A percentile compares a stretch with the other conserved stretches of the same genome.
Conservation (phyloP, 2,113 vertebrate genomes). For the Erythrocercus mccallii region DNA sequence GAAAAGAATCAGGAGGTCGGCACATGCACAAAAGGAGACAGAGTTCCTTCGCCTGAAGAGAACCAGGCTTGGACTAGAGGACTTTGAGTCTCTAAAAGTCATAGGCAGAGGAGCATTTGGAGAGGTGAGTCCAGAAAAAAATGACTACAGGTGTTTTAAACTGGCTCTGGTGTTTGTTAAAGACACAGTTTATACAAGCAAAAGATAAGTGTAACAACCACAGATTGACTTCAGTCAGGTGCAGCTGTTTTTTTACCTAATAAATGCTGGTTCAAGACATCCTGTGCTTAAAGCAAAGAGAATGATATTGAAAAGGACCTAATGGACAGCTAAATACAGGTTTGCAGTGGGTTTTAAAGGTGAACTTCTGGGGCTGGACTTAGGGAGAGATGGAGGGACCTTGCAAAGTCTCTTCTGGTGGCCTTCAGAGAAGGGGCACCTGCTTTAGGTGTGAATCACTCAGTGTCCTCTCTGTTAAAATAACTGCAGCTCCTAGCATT, state of each 20-base stretch:
- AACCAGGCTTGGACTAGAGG: slow-evolving; percentile 82
- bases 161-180: not conserved
- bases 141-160: fast-evolving
- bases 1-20: slow-evolving; percentile 80
- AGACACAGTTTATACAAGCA: not conserved
- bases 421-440: not conserved
- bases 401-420: not conserved
- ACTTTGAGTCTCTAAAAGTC: slow-evolving; percentile 86
- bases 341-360: not conserved
- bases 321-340: not conserved
- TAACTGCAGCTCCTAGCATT: not conserved
- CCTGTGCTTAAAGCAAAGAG: not conserved
- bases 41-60: slow-evolving; percentile 85
- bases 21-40: slow-evolving; percentile 82
- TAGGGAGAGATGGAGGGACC: not conserved
- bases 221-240: fast-evolving
- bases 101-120: slow-evolving; percentile 86
- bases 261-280: not conserved
- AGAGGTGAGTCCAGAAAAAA: slow-evolving; percentile 70
- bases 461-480: not conserved
- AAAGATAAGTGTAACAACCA: not conserved
- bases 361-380: not conserved
- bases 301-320: not conserved
- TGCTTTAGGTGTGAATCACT: not conserved
- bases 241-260: not conserved